Base-by-base conservation (phyloP, 2,797 vertebrate genomes). In the Enteromius unitaeniatus region DNA sequence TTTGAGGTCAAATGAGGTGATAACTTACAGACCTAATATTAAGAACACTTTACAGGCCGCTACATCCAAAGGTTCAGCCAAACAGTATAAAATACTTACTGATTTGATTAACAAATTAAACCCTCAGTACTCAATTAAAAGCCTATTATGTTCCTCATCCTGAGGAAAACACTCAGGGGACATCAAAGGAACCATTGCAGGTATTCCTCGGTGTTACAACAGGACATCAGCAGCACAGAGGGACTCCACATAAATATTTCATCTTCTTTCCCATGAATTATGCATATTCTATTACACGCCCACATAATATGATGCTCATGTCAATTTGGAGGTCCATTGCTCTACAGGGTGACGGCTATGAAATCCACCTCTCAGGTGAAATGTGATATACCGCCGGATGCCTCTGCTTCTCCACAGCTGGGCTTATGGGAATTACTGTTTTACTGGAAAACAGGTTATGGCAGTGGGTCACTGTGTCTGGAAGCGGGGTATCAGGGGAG, bases 161-260 rank as follows among this genome's bases (percentile, higher is more conserved):
- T 31, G 58, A 23, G 47, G 51, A 42, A 65, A 60, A 85, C 28
- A 23, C 68, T 21, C 53, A n/a, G 15, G 69, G 55, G 85, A 67
- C 68, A 62, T 86, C 26, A 58, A 28, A 75, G 74, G 53, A 81
- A 79, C 79, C 76, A 88, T 53, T 60, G 23, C 80, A 85, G 86
- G 83, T 84, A 80, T 84, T 84, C 75, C 83, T 87, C 81, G 69
- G 76, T 21, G 55, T 23, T 82, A 83, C 82, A 87, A 82, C 28
- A 67, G 69, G 86, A 86, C 68, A 78, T 86, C 82, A 60, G 87
- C 65, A 14, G 65, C 76, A 86, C 89, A 86, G 83, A 88, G 31
- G 72, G 42, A 90, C 85, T 85, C 86, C 45, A 45, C 85, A 92
- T 93, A 89, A 91, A 94, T 93, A 93, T 92, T 93, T 91, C 65